phyloP scores from a whole-genome alignment of 2,797 vertebrate genomes.

The Cossypha niveicapilla region DNA sequence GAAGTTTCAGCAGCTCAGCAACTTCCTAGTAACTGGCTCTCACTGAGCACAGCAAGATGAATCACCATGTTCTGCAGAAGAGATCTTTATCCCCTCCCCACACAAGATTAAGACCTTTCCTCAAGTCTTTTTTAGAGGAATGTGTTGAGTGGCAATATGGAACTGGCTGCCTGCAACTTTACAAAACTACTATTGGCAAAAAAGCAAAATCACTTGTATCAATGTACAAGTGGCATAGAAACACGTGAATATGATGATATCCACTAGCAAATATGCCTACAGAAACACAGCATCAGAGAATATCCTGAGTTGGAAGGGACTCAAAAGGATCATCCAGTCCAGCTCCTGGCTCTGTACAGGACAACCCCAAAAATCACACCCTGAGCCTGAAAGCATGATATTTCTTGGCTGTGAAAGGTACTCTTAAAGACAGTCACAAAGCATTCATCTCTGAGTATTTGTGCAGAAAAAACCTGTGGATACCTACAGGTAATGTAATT shows the following conservation, averaged over 20 bases:
- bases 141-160: not conserved
- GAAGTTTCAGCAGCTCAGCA: conserved; percentile 16
- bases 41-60: not conserved
- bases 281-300: not conserved
- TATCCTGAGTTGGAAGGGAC: not conserved
- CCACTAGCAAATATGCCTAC: not conserved
- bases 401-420: not conserved
- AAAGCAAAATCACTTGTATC: not conserved
- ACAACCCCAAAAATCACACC: not conserved
- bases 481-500: not conserved
- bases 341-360: not conserved
- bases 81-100: not conserved
- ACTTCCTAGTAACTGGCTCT: not conserved
- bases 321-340: not conserved
- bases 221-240: not conserved
- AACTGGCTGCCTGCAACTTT: not conserved
- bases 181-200: not conserved
- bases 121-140: not conserved
- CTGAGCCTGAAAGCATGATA: not conserved
- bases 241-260: rapidly evolving
- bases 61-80: not conserved
- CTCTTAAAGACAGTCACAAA: not conserved
- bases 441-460: not conserved
- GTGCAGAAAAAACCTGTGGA: not conserved
- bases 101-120: not conserved